phyloP scores from a whole-genome alignment of 2,797 vertebrate species.

The Synaphobranchus kaupii region DNA sequence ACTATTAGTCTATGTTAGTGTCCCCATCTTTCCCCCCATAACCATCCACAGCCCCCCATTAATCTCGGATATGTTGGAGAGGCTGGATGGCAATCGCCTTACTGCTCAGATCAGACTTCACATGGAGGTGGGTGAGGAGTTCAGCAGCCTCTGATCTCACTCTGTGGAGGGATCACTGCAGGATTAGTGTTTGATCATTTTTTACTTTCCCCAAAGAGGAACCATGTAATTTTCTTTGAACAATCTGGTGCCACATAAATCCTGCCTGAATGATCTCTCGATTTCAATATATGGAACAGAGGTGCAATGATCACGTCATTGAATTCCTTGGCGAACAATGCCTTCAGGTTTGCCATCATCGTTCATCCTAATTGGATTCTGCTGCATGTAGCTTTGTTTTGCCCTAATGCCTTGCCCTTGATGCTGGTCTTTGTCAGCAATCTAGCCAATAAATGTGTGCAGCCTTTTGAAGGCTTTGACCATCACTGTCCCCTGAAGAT shows the following conservation, averaged over 20 bases:
- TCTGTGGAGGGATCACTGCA: background rate
- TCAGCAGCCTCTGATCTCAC: constrained; percentile 8
- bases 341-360: background rate
- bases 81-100: background rate
- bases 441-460: background rate
- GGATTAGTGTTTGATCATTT: background rate
- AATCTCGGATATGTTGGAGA: background rate
- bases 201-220: background rate
- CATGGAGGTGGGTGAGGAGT: background rate
- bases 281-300: background rate
- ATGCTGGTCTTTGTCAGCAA: background rate
- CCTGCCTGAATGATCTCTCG: background rate
- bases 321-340: background rate
- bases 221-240: background rate
- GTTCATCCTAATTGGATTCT: background rate
- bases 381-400: background rate
- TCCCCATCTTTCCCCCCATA: background rate
- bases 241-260: background rate
- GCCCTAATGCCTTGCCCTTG: background rate
- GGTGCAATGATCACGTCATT: background rate
- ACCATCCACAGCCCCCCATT: background rate
- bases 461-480: background rate
- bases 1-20: background rate
- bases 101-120: background rate
- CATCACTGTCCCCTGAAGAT: background rate